Evolutionary conservation across 2,888 invertebrate species (phyloP), one percentile per base, ranked within the genome.

Genomic region (Idaea straminata): DNA sequence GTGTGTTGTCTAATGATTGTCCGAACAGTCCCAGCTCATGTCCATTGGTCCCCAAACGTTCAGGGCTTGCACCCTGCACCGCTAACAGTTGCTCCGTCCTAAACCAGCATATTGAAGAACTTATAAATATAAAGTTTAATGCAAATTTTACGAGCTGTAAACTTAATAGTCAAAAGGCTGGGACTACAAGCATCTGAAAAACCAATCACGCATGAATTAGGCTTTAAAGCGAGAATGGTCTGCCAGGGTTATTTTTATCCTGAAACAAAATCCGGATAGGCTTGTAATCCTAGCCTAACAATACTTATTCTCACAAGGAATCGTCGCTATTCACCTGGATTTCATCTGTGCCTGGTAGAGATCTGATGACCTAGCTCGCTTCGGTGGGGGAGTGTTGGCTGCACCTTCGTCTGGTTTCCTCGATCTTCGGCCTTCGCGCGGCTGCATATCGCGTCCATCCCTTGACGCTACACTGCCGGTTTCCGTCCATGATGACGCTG

Each of bases 1-100:
- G 96, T 64, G 95, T 95, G 78, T 95, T 95, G 85, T 97, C 97
- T 72, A 97, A 89, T 5, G 96, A 95, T 82, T 97, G 97, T 61
- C 96, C 95, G 75, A 97, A 93, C 63, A 97, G 89, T 0, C 96
- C 95, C 77, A 96, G 92, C 80, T 96, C 96, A 76, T 95, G 91
- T 57, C 94, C 95, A 74, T 95, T 94, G 76, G 94, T 94, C 67
- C 94, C 93, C 76, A 94, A 89, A 67, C 94, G 92, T 74, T 94
- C 94, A 60, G 95, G 95, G 85, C 95, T 95, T 65, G 93, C 85
- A 60, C 88, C 88, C 76, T 88, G 88, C 66, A 83, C 84, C 66
- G 86, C 82, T 71, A 92, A 75, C 64, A 92, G 85, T 73, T 92
- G 92, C 74, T 92, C 92, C 83, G 92, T 91, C 87, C 92, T 92